phyloP scores from a whole-genome alignment of 2,113 vertebrate species.

The Empidonax traillii region DNA sequence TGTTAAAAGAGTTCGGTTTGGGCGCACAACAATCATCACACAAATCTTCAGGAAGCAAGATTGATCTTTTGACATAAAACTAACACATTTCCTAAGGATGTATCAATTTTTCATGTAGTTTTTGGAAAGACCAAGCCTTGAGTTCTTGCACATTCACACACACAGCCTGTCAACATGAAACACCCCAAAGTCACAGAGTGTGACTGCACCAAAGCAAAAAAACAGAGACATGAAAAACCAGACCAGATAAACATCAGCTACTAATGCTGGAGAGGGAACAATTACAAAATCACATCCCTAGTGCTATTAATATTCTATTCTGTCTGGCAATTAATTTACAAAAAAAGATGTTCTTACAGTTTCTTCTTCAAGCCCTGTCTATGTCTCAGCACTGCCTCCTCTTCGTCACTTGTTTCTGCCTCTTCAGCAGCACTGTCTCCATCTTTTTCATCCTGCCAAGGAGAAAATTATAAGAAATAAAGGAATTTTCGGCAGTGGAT shows the following conservation, averaged over 20 bases:
- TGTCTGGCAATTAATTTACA: background rate
- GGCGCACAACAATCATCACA: background rate
- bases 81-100: background rate
- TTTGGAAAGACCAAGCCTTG: background rate
- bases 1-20: background rate
- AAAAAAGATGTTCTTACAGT: constrained; percentile 75
- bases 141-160: background rate
- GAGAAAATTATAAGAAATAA: background rate
- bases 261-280: background rate
- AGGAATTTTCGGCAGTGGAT: background rate
- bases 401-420: constrained; percentile 71
- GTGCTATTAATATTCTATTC: background rate
- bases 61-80: background rate
- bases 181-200: rapidly evolving
- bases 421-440: constrained; percentile 53
- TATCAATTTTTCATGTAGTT: background rate
- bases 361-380: constrained; percentile 76
- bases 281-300: background rate
- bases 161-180: background rate
- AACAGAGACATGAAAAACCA: background rate
- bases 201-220: background rate
- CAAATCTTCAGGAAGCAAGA: background rate
- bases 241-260: background rate
- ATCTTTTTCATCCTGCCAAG: constrained; percentile 58
- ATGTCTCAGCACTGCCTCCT: constrained; percentile 76